These are phyloP conservation scores for Actinernus sp. DNA, from an alignment of 92 coral and sea anemone genomes.

Conservation along the genomic window DNA sequence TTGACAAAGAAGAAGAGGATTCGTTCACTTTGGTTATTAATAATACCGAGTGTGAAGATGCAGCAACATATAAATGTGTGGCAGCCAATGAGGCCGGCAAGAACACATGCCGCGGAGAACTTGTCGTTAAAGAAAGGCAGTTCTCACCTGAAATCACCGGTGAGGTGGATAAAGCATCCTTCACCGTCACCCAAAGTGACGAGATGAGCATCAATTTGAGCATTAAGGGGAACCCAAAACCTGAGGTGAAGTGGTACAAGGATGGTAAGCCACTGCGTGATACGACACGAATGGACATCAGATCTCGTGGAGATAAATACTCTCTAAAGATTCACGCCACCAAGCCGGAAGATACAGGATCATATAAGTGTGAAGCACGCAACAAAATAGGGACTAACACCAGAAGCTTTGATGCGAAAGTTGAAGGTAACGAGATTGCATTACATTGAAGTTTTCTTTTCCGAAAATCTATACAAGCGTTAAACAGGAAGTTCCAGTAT, in stretches of 20 bases:
- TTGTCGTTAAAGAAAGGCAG: slow-evolving; percentile 58
- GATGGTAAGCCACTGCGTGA: slow-evolving; percentile 69
- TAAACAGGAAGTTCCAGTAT: no score
- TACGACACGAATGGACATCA: slow-evolving; percentile 61
- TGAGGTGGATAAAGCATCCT: slow-evolving; percentile 35
- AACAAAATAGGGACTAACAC: slow-evolving; percentile 83
- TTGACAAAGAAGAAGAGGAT: slow-evolving; percentile 62
- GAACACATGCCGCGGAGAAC: slow-evolving; percentile 68
- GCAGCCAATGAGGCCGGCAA: slow-evolving; percentile 82
- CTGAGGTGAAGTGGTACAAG: slow-evolving; percentile 88
- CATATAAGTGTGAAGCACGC: slow-evolving; percentile 92
- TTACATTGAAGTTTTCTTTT: no score
- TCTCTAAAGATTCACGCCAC: slow-evolving; percentile 62
- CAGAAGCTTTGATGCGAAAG: slow-evolving; percentile 84
- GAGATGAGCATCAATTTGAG: slow-evolving; percentile 59
- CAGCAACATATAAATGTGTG: slow-evolving; percentile 78
- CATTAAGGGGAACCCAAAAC: slow-evolving; percentile 80
- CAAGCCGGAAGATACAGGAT: slow-evolving; percentile 84
- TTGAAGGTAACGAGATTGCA: slow-evolving; percentile 80
- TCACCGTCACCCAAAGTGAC: slow-evolving; percentile 70
- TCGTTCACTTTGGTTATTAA: slow-evolving; percentile 63
- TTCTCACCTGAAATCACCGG: slow-evolving; percentile 58
- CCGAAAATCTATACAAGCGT: no score
- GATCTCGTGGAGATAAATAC: slow-evolving; percentile 78
- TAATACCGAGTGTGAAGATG: slow-evolving; percentile 72